Base-by-base conservation (phyloP, 2,888 invertebrate genomes). In the Tipula unca region DNA sequence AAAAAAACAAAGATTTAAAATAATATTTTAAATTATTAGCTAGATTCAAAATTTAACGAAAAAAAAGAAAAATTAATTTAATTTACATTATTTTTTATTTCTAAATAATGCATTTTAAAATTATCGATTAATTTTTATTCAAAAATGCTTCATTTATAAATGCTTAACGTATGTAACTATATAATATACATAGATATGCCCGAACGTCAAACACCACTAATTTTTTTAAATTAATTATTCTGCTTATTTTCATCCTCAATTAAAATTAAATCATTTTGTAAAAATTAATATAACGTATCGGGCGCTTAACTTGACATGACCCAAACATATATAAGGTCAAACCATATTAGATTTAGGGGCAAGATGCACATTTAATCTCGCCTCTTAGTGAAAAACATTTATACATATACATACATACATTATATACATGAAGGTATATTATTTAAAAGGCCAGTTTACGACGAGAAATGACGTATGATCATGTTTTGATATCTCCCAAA, bases 221-320 rank as follows among this genome's bases (percentile, higher is more conserved):
- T 69, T 69, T 69, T 69, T 69, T 69, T 69, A 69, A n/a, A 20
- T 69, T 54, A 54, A 69, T 69, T 69, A 69, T 69, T 69, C 69
- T 69, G 69, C 69, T 69, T 69, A 69, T 69, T 25, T 69, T 25
- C 10, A 69, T 69, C 48, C 8, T 69, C 4, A 69, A 25, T 25
- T 69, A 25, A 25, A 25, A 25, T 25, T 25, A 69, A 54, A 54
- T 8, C 13, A 17, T 54, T 54, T 54, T 54, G 17, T 17, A 69
- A 10, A 69, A 69, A 39, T 48, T 48, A 48, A 48, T 48, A 39
- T 39, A 14, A 25, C 69, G 69, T 20, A 17, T 69, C 69, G 69
- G 69, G 69, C 69, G 13, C 69, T 69, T 69, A 69, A 20, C 14
- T 69, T 14, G 10, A 69, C 25, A 69, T 69, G 69, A 25, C 25